These are phyloP conservation scores for Eilema griseolum DNA, from an alignment of 2,888 invertebrate genomes.

Conservation along the genomic window DNA sequence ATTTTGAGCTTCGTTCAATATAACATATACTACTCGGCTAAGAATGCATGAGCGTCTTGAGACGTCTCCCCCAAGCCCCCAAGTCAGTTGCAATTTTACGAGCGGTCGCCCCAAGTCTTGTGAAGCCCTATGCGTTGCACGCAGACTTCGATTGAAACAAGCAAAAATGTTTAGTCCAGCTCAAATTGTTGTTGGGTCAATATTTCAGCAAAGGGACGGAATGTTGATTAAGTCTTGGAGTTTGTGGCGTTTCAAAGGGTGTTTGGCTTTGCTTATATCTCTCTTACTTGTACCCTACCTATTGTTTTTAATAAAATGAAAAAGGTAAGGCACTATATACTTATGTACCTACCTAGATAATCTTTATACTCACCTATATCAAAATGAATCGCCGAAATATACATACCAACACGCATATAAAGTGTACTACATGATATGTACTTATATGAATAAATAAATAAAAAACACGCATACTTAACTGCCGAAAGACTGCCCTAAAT, in stretches of 20 bases:
- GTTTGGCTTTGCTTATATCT: not conserved
- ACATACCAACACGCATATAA: constrained; percentile 23
- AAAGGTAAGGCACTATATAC: not conserved
- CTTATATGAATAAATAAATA: too few species aligned
- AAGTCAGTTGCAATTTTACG: constrained; percentile 84
- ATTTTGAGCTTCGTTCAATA: constrained; percentile 39
- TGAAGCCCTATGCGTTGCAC: constrained; percentile 62
- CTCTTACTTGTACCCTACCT: constrained; percentile 2
- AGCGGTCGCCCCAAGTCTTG: constrained; percentile 72
- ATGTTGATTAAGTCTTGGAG: constrained; percentile 27
- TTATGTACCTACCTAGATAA: too few species aligned
- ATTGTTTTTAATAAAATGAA: not conserved
- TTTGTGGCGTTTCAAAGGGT: constrained; percentile 15
- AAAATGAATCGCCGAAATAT: too few species aligned
- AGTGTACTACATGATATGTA: too few species aligned
- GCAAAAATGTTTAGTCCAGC: constrained; percentile 50
- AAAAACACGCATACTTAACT: too few species aligned
- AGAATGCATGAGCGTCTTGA: constrained; percentile 85
- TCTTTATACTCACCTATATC: too few species aligned
- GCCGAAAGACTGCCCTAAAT: too few species aligned
- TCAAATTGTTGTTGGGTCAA: constrained; percentile 41
- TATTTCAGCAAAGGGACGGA: constrained; percentile 25
- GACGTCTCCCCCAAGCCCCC: constrained; percentile 81
- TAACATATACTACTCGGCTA: constrained; percentile 63
- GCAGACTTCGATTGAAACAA: constrained; percentile 62